phyloP scores from a whole-genome alignment of 2,113 vertebrate genomes.

The Eulemur macaco region DNA sequence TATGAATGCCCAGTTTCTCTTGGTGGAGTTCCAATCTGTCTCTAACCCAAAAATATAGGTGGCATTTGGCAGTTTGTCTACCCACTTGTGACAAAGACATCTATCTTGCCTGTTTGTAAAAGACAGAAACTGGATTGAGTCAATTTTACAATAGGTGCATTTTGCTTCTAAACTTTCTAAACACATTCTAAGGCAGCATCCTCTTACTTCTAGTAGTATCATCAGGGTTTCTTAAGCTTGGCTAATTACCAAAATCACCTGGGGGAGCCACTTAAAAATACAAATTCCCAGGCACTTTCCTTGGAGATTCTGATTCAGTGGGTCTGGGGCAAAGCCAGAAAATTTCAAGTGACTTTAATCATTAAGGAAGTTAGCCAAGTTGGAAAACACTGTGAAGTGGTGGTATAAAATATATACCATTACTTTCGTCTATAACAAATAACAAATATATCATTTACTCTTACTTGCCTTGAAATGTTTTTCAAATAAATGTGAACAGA shows the following conservation, averaged over 20 bases:
- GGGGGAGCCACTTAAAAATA: conserved; percentile 67
- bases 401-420: not conserved
- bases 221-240: conserved; percentile 42
- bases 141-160: not conserved
- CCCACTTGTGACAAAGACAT: conserved; percentile 60
- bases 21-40: conserved; percentile 76
- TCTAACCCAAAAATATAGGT: conserved; percentile 78
- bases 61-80: conserved; percentile 68
- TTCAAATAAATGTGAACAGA: conserved; percentile 22
- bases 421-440: not conserved
- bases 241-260: conserved; percentile 56
- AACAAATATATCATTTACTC: not conserved
- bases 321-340: conserved; percentile 45
- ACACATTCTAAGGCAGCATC: not conserved
- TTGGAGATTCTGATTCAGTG: conserved; percentile 63
- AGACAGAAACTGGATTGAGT: conserved; percentile 6
- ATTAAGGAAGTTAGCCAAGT: conserved; percentile 55
- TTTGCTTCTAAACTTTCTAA: conserved; percentile 50
- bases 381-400: not conserved
- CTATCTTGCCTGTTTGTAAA: conserved; percentile 47
- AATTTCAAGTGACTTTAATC: conserved; percentile 66
- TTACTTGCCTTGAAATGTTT: conserved; percentile 25
- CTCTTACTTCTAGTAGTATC: not conserved
- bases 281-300: conserved; percentile 69
- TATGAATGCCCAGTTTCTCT: conserved; percentile 72